These are phyloP conservation scores for Semaprochilodus insignis DNA, from an alignment of 2,797 vertebrate genomes.

Conservation along the genomic window DNA sequence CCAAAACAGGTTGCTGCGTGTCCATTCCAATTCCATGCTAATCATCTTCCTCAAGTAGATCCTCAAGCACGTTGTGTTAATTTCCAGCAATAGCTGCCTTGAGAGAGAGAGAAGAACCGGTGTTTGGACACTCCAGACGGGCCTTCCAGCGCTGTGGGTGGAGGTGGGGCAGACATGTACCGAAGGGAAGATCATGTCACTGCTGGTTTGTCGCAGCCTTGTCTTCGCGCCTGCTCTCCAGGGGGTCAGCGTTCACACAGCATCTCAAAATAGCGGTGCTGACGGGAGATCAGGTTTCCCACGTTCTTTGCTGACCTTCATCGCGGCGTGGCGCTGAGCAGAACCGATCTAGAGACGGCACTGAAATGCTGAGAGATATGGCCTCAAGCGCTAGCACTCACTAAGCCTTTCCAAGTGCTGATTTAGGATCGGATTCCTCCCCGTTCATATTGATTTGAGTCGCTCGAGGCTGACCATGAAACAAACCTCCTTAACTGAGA, in stretches of 20 bases:
- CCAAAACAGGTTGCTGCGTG: background rate
- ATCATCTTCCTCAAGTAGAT: background rate
- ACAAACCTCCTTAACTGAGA: conserved; percentile 4
- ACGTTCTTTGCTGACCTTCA: background rate
- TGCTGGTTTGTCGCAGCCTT: background rate
- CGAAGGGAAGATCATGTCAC: background rate
- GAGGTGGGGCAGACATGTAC: background rate
- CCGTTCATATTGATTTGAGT: background rate
- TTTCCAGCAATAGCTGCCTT: conserved; percentile 21
- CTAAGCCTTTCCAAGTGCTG: background rate
- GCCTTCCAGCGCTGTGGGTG: too few species aligned
- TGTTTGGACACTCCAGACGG: background rate
- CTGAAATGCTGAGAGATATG: background rate
- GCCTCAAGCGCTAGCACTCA: background rate
- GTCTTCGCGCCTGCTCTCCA: background rate
- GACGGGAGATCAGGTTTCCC: conserved; percentile 2
- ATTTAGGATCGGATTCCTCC: conserved; percentile 2
- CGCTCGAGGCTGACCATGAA: background rate
- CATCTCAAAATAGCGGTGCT: background rate
- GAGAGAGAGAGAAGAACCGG: conserved; percentile 13
- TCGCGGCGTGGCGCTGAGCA: background rate
- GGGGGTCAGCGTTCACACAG: background rate
- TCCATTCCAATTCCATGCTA: background rate
- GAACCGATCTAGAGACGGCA: background rate
- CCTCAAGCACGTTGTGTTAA: background rate